These are phyloP conservation scores for Notiomystis cincta DNA, from an alignment of 2,113 vertebrate genomes.

Conservation along the genomic window DNA sequence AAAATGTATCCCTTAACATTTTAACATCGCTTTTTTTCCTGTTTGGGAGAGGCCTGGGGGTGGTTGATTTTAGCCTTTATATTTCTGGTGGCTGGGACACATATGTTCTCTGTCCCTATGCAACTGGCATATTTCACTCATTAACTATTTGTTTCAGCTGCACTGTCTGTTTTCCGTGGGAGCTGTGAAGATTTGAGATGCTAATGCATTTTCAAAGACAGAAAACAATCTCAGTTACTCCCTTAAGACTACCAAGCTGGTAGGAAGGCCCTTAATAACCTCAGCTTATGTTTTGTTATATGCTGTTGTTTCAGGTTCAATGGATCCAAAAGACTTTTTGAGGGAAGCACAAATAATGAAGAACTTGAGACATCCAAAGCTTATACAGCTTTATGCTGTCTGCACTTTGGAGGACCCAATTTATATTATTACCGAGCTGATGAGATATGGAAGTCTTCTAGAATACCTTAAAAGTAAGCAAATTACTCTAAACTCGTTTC, in stretches of 20 bases:
- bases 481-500: conserved; percentile 41
- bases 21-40: not conserved
- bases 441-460: conserved; percentile 91
- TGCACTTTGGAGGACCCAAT: conserved; percentile 92
- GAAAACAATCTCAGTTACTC: conserved; percentile 47
- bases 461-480: conserved; percentile 91
- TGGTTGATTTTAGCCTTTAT: conserved; percentile 2
- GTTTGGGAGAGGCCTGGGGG: not conserved
- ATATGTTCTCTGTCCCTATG: not conserved
- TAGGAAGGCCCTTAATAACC: conserved; percentile 49
- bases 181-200: conserved; percentile 57
- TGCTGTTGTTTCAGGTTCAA: conserved; percentile 81
- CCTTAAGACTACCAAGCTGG: conserved; percentile 21
- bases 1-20: not conserved
- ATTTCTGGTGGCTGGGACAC: conserved; percentile 5
- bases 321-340: conserved; percentile 90
- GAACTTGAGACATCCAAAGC: conserved; percentile 87
- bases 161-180: conserved; percentile 43
- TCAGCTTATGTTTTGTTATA: conserved; percentile 54
- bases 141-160: conserved; percentile 34
- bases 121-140: conserved; percentile 14
- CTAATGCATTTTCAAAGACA: conserved; percentile 35
- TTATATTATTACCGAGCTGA: conserved; percentile 98
- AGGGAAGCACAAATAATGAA: conserved; percentile 96
- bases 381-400: conserved; percentile 97